These are phyloP conservation scores for Mastomys natalensis DNA, from an alignment of 2,113 vertebrate genomes.

Conservation along the genomic window DNA sequence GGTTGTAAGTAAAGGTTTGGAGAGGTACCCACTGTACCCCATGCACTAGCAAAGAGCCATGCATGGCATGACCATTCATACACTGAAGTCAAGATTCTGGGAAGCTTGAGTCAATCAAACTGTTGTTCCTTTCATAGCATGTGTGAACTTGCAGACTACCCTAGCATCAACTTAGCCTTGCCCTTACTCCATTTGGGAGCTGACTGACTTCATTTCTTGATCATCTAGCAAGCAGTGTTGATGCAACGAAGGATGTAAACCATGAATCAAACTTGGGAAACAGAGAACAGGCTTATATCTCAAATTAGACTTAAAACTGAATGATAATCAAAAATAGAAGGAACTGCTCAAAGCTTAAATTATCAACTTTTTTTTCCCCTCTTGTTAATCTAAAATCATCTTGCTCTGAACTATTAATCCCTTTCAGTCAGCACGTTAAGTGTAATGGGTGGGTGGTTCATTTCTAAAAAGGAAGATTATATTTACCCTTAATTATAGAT, in stretches of 20 bases:
- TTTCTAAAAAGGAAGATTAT: slow-evolving; percentile 64
- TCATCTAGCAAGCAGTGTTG: slow-evolving; percentile 35
- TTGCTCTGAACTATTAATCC: slow-evolving; percentile 71
- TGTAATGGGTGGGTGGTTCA: slow-evolving; percentile 48
- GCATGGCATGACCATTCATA: neutral
- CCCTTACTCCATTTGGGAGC: neutral
- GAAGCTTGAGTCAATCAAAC: neutral
- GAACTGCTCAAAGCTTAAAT: slow-evolving; percentile 72
- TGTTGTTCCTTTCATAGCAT: slow-evolving; percentile 18
- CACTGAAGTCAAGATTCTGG: neutral
- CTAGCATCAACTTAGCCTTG: neutral
- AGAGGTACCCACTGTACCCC: no score
- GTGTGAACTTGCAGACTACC: slow-evolving; percentile 7
- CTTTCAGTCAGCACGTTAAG: slow-evolving; percentile 62
- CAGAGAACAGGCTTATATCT: slow-evolving; percentile 58
- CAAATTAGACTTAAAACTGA: slow-evolving; percentile 69
- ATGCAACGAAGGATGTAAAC: slow-evolving; percentile 44
- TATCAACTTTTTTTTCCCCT: slow-evolving; percentile 56
- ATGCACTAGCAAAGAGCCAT: neutral
- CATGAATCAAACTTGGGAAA: slow-evolving; percentile 77
- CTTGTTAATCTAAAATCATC: slow-evolving; percentile 69
- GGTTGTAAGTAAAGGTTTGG: neutral
- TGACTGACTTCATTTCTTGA: slow-evolving; percentile 35
- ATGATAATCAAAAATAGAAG: slow-evolving; percentile 82
- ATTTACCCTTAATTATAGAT: slow-evolving; percentile 72